phyloP scores from a whole-genome alignment of 1,140 invertebrate species.

The Drosophila lacertosa region DNA sequence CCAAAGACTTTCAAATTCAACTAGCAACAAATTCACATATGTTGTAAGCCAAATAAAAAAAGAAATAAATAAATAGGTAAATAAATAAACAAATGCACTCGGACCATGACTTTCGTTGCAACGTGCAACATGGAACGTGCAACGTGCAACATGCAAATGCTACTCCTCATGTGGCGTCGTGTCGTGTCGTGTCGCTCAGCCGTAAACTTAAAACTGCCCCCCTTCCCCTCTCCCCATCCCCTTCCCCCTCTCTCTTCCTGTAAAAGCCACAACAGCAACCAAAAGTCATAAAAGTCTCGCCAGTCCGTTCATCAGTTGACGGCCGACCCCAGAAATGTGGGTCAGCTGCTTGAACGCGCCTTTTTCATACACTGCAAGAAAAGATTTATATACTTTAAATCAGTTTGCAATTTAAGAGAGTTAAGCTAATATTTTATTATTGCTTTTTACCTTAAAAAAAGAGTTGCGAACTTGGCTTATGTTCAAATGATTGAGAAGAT shows the following conservation, averaged over 20 bases:
- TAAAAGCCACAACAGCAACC: conserved; percentile 4
- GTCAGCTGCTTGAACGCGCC: conserved; percentile 54
- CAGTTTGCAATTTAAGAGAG: too few relatives aligned
- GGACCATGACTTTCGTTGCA: conserved; percentile 68
- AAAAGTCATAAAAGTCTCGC: conserved; percentile 71
- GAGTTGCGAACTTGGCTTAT: too few relatives aligned
- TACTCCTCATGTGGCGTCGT: conserved; percentile 28
- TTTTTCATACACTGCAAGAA: conserved; percentile 7
- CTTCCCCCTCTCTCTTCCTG: too few relatives aligned
- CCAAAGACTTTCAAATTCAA: conserved; percentile 47
- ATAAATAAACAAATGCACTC: conserved; percentile 32
- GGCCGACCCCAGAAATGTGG: conserved; percentile 52
- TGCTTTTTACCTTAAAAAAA: too few relatives aligned
- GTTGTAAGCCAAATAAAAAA: conserved; percentile 22
- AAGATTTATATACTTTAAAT: too few relatives aligned
- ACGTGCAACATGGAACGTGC: conserved; percentile 54
- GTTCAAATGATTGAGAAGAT: too few relatives aligned
- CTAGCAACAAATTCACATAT: background rate
- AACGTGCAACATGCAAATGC: conserved; percentile 76
- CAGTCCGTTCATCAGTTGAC: conserved; percentile 51
- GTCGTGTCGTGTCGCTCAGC: conserved; percentile 55
- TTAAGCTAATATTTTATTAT: too few relatives aligned
- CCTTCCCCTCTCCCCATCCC: background rate
- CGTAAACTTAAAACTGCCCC: conserved; percentile 55
- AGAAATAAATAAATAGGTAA: conserved; percentile 5